phyloP scores from a whole-genome alignment of 2,888 invertebrate genomes.

The Thereva unica region DNA sequence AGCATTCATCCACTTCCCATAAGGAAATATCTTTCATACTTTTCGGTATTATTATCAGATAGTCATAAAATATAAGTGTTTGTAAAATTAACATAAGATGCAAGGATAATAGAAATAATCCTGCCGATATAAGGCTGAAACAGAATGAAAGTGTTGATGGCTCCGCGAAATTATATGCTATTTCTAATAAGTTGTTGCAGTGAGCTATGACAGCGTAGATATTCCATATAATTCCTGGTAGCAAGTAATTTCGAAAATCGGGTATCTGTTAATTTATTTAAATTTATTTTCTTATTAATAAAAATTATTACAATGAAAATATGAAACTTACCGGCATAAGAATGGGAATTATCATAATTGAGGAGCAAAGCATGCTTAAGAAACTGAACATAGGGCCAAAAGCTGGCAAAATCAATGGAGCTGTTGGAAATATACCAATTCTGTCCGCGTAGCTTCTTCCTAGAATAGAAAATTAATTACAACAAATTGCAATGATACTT shows the following conservation, averaged over 20 bases:
- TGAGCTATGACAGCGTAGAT: conserved; percentile 46
- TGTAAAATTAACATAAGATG: conserved; percentile 47
- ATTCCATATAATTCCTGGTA: conserved; percentile 47
- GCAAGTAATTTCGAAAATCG: conserved; percentile 42
- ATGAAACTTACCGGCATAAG: conserved; percentile 43
- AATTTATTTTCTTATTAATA: too few species aligned
- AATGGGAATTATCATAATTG: conserved; percentile 43
- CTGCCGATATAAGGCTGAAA: conserved; percentile 44
- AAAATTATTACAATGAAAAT: neutral
- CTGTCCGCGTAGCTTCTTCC: conserved; percentile 44
- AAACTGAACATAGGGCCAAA: conserved; percentile 46
- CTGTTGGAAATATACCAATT: conserved; percentile 45
- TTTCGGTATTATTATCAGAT: conserved; percentile 38
- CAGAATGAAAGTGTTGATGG: conserved; percentile 43
- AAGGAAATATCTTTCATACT: conserved; percentile 23
- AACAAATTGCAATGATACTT: neutral
- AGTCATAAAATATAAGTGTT: conserved; percentile 47
- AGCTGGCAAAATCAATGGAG: conserved; percentile 45
- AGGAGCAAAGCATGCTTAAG: conserved; percentile 44
- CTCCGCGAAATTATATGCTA: conserved; percentile 43
- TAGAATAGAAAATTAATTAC: conserved; percentile 31
- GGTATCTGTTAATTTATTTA: conserved; percentile 39
- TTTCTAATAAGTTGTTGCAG: conserved; percentile 46
- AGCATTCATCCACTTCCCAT: conserved; percentile 22
- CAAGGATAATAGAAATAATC: conserved; percentile 45